phyloP scores from a whole-genome alignment of 2,797 vertebrate genomes.

The Sparidentex hasta region DNA sequence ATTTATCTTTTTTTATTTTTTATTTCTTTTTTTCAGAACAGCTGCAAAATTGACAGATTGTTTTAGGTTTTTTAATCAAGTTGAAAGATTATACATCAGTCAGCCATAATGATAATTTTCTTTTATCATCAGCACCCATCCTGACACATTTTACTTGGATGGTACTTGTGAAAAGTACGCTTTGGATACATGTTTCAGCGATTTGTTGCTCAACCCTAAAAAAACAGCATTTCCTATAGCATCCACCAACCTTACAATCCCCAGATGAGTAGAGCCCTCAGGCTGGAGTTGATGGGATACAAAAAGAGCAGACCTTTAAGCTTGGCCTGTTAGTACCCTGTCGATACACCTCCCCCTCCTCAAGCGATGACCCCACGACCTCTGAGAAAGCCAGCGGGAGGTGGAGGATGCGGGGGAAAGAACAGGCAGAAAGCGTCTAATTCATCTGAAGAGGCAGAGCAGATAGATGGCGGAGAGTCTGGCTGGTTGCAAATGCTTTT shows the following conservation, averaged over 20 bases:
- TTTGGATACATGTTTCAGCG: too few relatives aligned
- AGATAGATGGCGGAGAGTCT: conserved; percentile 45
- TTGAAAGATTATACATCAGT: too few relatives aligned
- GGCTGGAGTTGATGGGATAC: conserved; percentile 28
- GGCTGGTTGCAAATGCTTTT: conserved; percentile 49
- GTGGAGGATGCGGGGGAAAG: not conserved
- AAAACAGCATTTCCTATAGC: conserved; percentile 2
- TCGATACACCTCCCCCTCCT: conserved; percentile 30
- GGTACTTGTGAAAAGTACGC: too few relatives aligned
- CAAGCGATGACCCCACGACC: conserved; percentile 32
- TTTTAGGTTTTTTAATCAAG: too few relatives aligned
- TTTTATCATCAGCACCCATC: too few relatives aligned
- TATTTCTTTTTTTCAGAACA: too few relatives aligned
- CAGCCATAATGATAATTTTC: too few relatives aligned
- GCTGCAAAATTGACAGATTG: too few relatives aligned
- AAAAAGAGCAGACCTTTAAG: conserved; percentile 36
- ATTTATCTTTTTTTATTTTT: too few relatives aligned
- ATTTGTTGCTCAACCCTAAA: not conserved
- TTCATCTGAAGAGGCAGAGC: conserved; percentile 47
- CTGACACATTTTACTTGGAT: too few relatives aligned
- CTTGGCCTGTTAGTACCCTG: conserved; percentile 39
- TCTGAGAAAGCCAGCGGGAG: conserved; percentile 28
- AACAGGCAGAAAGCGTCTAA: conserved; percentile 21
- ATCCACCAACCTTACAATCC: not conserved
- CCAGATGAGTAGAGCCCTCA: conserved; percentile 29